phyloP scores from a whole-genome alignment of 2,797 vertebrate species.

The Megalops cyprinoides region DNA sequence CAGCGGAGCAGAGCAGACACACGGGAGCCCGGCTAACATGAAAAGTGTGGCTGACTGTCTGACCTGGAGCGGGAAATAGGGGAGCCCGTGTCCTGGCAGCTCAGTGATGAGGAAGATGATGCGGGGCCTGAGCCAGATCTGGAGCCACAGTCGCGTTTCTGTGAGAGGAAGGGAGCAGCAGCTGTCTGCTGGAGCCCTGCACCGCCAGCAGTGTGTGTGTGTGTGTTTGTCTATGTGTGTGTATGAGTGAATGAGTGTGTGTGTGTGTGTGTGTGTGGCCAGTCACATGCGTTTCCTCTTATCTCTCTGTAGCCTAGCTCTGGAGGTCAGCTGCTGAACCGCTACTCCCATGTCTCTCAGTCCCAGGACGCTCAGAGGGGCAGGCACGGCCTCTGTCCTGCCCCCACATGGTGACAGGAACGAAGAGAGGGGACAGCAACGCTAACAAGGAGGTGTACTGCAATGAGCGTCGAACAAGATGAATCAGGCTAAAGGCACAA shows the following conservation, averaged over 20 bases:
- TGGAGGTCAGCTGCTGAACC: constrained; percentile 69
- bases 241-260: neutral
- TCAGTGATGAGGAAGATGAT: neutral
- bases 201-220: no score
- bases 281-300: constrained; percentile 79
- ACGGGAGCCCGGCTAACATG: neutral
- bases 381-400: neutral
- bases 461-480: neutral
- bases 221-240: neutral
- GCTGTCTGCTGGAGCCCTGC: constrained; percentile 67
- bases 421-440: neutral
- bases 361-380: constrained; percentile 32
- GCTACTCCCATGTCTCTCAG: constrained; percentile 63
- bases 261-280: constrained; percentile 27
- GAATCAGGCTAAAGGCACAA: neutral
- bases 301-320: constrained; percentile 68
- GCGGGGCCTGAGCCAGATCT: constrained; percentile 7
- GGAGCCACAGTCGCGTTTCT: constrained; percentile 72
- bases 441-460: neutral
- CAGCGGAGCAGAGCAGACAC: constrained; percentile 30
- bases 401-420: neutral
- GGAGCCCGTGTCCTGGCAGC: neutral
- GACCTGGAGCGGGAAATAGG: neutral
- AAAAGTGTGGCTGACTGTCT: neutral
- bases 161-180: constrained; percentile 73